phyloP scores from a whole-genome alignment of 2,888 invertebrate species.

The Yponomeuta plumbellus region DNA sequence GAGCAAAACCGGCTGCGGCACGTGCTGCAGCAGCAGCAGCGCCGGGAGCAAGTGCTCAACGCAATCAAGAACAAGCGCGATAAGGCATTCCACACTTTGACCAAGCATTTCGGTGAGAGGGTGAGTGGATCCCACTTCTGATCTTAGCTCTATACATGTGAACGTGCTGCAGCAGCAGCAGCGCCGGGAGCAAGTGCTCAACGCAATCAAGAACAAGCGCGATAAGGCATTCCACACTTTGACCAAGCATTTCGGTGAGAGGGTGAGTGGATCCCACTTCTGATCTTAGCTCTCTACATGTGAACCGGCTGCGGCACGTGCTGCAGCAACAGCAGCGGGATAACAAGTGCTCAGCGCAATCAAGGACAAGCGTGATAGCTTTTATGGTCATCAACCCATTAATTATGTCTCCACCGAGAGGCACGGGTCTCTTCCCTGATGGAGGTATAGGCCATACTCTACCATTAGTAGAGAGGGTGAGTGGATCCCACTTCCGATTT shows the following conservation, averaged over 20 bases:
- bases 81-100: constrained; percentile 3
- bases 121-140: not conserved
- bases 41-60: constrained; percentile 38
- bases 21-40: constrained; percentile 37
- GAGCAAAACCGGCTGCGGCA: constrained; percentile 53
- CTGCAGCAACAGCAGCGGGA: constrained; percentile 38
- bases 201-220: constrained; percentile 52
- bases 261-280: not conserved
- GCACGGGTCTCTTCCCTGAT: too few relatives aligned
- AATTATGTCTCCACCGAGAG: constrained; percentile 4
- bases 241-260: constrained; percentile 12
- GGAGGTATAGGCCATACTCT: too few relatives aligned
- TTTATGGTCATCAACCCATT: constrained; percentile 5
- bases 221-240: not conserved
- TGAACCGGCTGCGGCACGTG: constrained; percentile 37
- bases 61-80: constrained; percentile 49
- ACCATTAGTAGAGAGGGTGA: not conserved
- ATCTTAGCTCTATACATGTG: constrained; percentile 23
- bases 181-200: constrained; percentile 36
- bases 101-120: constrained; percentile 7
- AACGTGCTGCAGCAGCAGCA: constrained; percentile 37
- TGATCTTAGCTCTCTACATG: constrained; percentile 23
- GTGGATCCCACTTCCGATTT: not conserved
- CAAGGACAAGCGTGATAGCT: constrained; percentile 41
- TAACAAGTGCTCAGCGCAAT: constrained; percentile 45